These are phyloP conservation scores for Oxyteleia sp. DNA, from an alignment of 2,888 invertebrate species.

Conservation along the genomic window DNA sequence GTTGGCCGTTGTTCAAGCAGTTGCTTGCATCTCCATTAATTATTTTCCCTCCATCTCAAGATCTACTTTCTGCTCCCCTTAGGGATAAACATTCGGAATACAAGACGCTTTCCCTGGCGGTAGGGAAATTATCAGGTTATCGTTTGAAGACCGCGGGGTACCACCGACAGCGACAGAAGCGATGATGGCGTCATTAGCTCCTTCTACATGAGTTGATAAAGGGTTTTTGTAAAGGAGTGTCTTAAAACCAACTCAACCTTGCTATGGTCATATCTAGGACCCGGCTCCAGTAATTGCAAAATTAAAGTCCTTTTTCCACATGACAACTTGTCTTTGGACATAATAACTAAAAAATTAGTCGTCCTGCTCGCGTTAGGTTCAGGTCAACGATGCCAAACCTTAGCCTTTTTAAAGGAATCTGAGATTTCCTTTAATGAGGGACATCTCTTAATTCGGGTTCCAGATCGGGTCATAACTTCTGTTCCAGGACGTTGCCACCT, in stretches of 20 bases:
- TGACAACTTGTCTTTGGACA: slow-evolving; percentile 8
- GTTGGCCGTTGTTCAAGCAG: not conserved
- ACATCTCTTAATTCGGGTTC: slow-evolving; percentile 45
- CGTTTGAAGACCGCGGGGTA: not conserved
- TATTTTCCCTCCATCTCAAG: not conserved
- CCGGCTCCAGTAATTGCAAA: slow-evolving; percentile 72
- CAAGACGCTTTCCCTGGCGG: slow-evolving; percentile 28
- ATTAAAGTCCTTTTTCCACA: slow-evolving; percentile 22
- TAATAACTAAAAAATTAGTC: slow-evolving; percentile 51
- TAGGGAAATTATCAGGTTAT: slow-evolving; percentile 13
- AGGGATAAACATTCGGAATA: slow-evolving; percentile 10
- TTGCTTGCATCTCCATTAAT: not conserved
- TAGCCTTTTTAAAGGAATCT: slow-evolving; percentile 50
- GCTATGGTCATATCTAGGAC: slow-evolving; percentile 75
- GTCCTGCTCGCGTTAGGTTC: slow-evolving; percentile 65
- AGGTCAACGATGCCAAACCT: slow-evolving; percentile 70
- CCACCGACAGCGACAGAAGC: not conserved
- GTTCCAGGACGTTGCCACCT: slow-evolving; percentile 38
- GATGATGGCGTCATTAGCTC: slow-evolving; percentile 48
- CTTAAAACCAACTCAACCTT: slow-evolving; percentile 59
- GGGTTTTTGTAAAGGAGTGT: slow-evolving; percentile 7
- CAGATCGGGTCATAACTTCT: slow-evolving; percentile 24
- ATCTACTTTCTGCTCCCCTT: slow-evolving; percentile 14
- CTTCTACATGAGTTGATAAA: slow-evolving; percentile 1
- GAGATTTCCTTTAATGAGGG: slow-evolving; percentile 38